Evolutionary conservation across 2,797 vertebrate genomes (phyloP), one percentile per base, ranked within the genome.

Genomic region (Pteronotus mesoamericanus): DNA sequence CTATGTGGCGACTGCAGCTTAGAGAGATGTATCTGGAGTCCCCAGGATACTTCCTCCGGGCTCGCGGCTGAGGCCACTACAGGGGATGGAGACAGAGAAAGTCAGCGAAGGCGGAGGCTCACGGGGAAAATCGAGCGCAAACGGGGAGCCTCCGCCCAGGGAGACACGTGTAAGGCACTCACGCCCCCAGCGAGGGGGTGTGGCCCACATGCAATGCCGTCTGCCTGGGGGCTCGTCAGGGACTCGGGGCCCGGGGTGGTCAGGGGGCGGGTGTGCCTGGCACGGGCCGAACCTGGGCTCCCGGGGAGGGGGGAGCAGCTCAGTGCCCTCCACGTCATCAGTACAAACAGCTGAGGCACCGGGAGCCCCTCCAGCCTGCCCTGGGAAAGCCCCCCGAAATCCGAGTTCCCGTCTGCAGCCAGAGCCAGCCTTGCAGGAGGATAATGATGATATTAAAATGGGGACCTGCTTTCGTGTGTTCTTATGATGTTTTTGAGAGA

Each of bases 151-250:
- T 37, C 34, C 9, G 9, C n/a, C 34, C n/a, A 16, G 64, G 18
- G 18, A 68, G 64, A 68, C 64, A 34, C n/a, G n/a, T 15, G 12
- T 14, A 64, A 9, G 64, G 64, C n/a, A 8, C n/a, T n/a, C 61
- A 18, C 29, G 64, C 18, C n/a, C 64, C 64, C 18, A 19, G n/a
- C 9, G 6, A 68, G n/a, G n/a, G 18, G 64, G 9, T 9, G 18
- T 4, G 18, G 64, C 18, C n/a, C n/a, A 0, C 4, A 1, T 10
- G 18, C 64, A 2, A 19, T 9, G n/a, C n/a, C 66, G 64, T 21
- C 19, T n/a, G 21, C 18, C 18, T 21, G 18, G 64, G 64, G 19
- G 61, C 32, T 34, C 61, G 0, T 19, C 61, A 19, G 61, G 7
- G 32, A 64, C 61, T n/a, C 32, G 6, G 15, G 32, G 61, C n/a